A percentile compares a stretch with the other conserved stretches of the same genome.
Conservation (phyloP, 2,797 vertebrate genomes). For the Pogoniulus pusillus region DNA sequence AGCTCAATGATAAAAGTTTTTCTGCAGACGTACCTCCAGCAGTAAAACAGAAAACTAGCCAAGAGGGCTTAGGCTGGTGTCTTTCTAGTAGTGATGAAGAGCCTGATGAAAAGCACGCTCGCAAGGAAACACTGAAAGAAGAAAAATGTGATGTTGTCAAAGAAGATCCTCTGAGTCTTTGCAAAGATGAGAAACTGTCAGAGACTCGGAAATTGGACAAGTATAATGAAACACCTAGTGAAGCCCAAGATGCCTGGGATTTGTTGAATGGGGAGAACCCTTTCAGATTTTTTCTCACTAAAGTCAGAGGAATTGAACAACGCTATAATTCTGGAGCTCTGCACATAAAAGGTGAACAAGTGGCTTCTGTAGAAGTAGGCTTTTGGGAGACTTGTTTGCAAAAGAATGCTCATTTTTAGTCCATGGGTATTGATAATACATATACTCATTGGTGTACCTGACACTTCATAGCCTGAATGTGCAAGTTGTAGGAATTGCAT, state of each 20-base stretch:
- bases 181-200: background rate
- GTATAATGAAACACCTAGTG: slow-evolving; percentile 48
- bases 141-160: background rate
- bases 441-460: background rate
- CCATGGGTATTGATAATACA: background rate
- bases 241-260: slow-evolving; percentile 85
- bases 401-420: background rate
- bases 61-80: slow-evolving; percentile 86
- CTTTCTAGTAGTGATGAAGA: slow-evolving; percentile 91
- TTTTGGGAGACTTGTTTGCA: background rate
- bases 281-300: slow-evolving; percentile 93
- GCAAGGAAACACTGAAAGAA: slow-evolving; percentile 63
- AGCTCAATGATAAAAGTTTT: background rate
- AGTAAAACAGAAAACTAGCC: slow-evolving; percentile 58
- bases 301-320: slow-evolving; percentile 88
- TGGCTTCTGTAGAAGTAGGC: background rate
- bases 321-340: slow-evolving; percentile 89
- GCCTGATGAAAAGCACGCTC: slow-evolving; percentile 1
- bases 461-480: background rate
- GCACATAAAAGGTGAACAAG: slow-evolving; percentile 90
- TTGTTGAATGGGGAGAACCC: slow-evolving; percentile 79
- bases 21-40: background rate
- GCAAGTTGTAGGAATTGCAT: background rate
- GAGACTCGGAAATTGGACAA: slow-evolving; percentile 68
- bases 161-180: background rate